Base-by-base conservation (phyloP, 2,113 vertebrate genomes). In the Hyperopisus bebe region DNA sequence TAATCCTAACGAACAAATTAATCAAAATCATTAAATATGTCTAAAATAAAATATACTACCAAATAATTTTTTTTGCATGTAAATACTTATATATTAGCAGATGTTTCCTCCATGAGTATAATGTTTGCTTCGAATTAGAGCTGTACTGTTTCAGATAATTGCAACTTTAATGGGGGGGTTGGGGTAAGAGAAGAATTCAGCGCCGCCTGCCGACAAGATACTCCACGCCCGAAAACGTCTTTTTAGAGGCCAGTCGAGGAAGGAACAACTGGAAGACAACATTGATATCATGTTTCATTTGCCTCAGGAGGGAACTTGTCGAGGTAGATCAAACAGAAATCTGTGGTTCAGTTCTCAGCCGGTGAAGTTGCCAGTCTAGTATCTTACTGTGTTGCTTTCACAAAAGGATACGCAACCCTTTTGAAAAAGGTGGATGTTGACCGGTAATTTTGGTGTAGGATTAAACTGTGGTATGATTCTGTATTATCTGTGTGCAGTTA, bases 121-220 rank as follows among this genome's bases (percentile, higher is more conserved):
- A 77, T 80, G 35, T 42, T 35, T 80, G 35, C 62, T 31, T 70
- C 62, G n/a, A 70, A 70, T 70, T 44, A 82, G 42, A 46, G 44
- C 21, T 47, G 82, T 24, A 47, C 82, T 24, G 82, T 24, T 47
- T 84, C 82, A 47, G 42, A 84, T 84, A 84, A 84, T 47, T 46
- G 82, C 44, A 24, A 13, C 44, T 84, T 44, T 80, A 31, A 82
- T 74, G 74, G 13, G 31, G 70, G 74, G 55, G 50, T 85, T 55
- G 13, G 42, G 24, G 21, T n/a, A 83, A 70, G 19, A 74, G 17
- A 62, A 80, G 74, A 82, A 31, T 90, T 2, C 92, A 91, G 90
- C 93, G 92, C 94, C 95, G 90, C 89, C 95, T 93, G 21, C 86
- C 86, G 95, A 8, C 1, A 58, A 19, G 27, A n/a, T 24, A 7